phyloP scores from a whole-genome alignment of 2,888 invertebrate genomes.

The Rutpela maculata region DNA sequence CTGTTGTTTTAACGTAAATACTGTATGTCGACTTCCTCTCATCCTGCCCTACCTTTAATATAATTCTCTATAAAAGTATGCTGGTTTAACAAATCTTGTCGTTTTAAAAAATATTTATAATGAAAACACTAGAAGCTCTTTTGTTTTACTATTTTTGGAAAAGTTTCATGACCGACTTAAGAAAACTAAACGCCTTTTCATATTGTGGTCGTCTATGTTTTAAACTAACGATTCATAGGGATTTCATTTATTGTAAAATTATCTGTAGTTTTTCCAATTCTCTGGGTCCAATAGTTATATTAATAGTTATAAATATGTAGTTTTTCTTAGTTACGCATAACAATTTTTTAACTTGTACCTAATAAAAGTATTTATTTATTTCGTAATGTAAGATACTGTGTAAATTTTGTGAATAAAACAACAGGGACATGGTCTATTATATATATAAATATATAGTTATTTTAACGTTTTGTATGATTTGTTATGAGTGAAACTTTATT shows the following conservation, averaged over 20 bases:
- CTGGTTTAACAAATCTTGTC: too few species aligned
- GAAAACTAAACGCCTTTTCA: too few species aligned
- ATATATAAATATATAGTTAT: conserved; percentile 46
- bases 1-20: too few species aligned
- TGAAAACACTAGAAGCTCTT: too few species aligned
- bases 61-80: too few species aligned
- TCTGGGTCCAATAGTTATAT: conserved; percentile 3
- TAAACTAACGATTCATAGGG: background rate
- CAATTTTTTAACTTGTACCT: conserved; percentile 38
- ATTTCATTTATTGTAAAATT: background rate
- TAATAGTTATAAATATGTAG: conserved; percentile 42
- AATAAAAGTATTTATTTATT: conserved; percentile 55
- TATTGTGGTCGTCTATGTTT: too few species aligned
- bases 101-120: too few species aligned
- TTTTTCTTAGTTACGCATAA: conserved; percentile 41
- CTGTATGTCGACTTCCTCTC: too few species aligned
- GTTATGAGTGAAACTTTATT: conserved; percentile 51
- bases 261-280: background rate
- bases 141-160: too few species aligned
- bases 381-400: conserved; percentile 60
- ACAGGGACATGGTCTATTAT: conserved; percentile 59
- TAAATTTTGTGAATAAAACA: conserved; percentile 62
- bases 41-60: too few species aligned
- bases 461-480: conserved; percentile 50
- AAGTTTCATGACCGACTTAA: too few species aligned